These are phyloP conservation scores for Xylophagus ater DNA, from an alignment of 2,888 invertebrate species.

Conservation along the genomic window DNA sequence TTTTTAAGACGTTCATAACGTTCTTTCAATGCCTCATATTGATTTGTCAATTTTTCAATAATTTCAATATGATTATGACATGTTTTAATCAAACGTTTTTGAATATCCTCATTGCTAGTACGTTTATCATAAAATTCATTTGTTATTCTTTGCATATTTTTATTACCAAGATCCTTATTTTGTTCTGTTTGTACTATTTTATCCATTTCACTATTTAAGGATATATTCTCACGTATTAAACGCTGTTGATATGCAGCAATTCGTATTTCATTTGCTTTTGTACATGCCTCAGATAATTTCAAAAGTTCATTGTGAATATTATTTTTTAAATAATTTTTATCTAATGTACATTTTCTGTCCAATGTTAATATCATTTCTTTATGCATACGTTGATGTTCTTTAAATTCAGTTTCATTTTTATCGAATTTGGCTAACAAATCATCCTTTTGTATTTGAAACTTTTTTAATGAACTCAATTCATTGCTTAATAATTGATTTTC, in stretches of 20 bases:
- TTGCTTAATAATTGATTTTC: conserved; percentile 79
- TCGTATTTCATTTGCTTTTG: conserved; percentile 72
- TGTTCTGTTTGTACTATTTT: conserved; percentile 51
- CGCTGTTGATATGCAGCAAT: conserved; percentile 83
- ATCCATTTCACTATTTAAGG: conserved; percentile 66
- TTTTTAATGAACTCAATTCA: conserved; percentile 80
- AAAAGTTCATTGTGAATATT: conserved; percentile 75
- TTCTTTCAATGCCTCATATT: conserved; percentile 44
- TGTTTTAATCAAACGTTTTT: conserved; percentile 40
- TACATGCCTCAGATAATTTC: conserved; percentile 73
- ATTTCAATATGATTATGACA: conserved; percentile 49
- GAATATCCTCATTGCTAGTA: conserved; percentile 42
- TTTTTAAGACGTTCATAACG: conserved; percentile 39
- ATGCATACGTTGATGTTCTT: conserved; percentile 65
- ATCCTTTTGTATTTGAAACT: conserved; percentile 77
- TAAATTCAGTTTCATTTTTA: conserved; percentile 62
- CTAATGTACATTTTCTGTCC: conserved; percentile 34
- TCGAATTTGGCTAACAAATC: conserved; percentile 76
- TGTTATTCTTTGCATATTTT: conserved; percentile 48
- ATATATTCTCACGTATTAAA: conserved; percentile 73
- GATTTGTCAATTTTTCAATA: conserved; percentile 49
- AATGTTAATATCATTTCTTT: conserved; percentile 68
- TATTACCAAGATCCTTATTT: conserved; percentile 50
- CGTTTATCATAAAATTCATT: conserved; percentile 34
- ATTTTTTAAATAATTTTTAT: conserved; percentile 66